phyloP scores from a whole-genome alignment of 1,140 invertebrate genomes.

The Psilanteris sp. region DNA sequence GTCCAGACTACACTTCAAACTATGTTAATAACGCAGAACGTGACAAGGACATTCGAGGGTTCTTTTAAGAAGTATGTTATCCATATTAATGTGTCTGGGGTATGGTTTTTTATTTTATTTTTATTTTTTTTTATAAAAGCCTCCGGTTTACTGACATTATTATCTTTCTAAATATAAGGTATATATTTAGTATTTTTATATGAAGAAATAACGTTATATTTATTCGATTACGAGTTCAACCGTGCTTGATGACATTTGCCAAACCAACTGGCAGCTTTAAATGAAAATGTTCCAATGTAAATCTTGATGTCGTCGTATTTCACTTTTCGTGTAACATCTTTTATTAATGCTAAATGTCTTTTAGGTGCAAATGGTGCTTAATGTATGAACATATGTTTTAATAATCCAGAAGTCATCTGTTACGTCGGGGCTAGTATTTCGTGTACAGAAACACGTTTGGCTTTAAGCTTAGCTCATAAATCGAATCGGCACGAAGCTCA shows the following conservation, averaged over 20 bases:
- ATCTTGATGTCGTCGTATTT: slow-evolving; percentile 18
- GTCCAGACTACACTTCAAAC: slow-evolving; percentile 61
- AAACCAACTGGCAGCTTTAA: not conserved
- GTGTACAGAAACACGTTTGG: slow-evolving; percentile 29
- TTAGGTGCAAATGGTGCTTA: slow-evolving; percentile 36
- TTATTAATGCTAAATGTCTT: slow-evolving; percentile 45
- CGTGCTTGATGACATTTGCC: slow-evolving; percentile 12
- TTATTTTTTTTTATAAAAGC: no score
- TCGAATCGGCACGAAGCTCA: slow-evolving; percentile 55
- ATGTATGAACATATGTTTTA: slow-evolving; percentile 53
- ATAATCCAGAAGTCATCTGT: slow-evolving; percentile 41
- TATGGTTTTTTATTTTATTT: slow-evolving; percentile 19
- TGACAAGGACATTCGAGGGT: slow-evolving; percentile 51
- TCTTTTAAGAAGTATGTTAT: slow-evolving; percentile 29
- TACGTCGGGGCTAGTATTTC: slow-evolving; percentile 26
- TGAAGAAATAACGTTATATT: slow-evolving; percentile 12
- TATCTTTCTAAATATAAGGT: no score
- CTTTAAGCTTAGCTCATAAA: slow-evolving; percentile 57
- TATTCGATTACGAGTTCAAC: slow-evolving; percentile 6
- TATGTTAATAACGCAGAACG: slow-evolving; percentile 66
- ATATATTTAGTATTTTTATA: not conserved
- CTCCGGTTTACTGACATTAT: no score
- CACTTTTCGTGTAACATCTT: slow-evolving; percentile 37
- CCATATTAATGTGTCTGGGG: slow-evolving; percentile 33
- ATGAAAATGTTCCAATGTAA: not conserved